Evolutionary conservation across 2,113 vertebrate genomes (phyloP).

Genomic region (Axis porcinus): DNA sequence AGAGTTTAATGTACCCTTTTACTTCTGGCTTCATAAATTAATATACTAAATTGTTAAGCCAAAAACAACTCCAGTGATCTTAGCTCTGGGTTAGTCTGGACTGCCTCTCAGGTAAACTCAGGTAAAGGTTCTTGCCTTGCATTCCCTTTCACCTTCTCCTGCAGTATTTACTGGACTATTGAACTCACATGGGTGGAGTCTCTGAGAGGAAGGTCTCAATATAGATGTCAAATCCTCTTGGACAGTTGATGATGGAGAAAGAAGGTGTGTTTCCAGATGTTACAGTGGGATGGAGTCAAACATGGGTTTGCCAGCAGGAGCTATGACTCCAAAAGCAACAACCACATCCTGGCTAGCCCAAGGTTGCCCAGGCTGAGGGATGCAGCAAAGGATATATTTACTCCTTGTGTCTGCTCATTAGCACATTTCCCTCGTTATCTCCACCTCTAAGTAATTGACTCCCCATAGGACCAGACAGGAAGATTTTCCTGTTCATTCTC

Average conservation of each 20-base stretch:
- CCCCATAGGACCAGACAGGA: background rate
- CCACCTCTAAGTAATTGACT: background rate
- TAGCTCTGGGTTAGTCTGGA: too few species aligned
- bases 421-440: background rate
- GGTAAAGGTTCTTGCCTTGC: background rate
- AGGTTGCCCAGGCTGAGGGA: background rate
- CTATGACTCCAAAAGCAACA: background rate
- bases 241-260: background rate
- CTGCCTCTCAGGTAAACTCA: background rate
- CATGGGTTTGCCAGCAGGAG: background rate
- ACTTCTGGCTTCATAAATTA: background rate
- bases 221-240: background rate
- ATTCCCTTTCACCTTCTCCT: background rate
- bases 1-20: background rate
- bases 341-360: accelerated
- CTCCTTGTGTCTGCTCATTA: background rate
- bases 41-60: background rate
- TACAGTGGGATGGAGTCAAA: background rate
- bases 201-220: background rate
- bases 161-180: background rate
- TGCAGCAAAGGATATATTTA: background rate
- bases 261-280: background rate
- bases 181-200: background rate
- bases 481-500: background rate
- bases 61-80: background rate